phyloP scores from a whole-genome alignment of 1,140 invertebrate species.

The Eufriesea mexicana region DNA sequence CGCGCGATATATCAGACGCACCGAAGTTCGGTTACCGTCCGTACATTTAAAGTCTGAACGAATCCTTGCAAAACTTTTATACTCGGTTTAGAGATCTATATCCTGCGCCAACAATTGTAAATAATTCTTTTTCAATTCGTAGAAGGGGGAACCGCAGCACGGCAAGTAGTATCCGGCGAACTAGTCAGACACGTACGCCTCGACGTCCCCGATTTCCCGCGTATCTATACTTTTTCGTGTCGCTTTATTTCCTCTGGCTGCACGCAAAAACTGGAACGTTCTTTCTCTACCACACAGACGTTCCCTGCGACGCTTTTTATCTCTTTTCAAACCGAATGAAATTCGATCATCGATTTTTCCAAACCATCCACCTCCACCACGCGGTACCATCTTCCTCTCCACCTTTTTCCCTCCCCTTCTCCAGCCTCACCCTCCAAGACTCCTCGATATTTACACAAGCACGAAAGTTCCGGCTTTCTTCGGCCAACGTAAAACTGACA shows the following conservation, averaged over 20 bases:
- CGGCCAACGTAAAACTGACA: constrained; percentile 28
- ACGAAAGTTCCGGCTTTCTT: not conserved
- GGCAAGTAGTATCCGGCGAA: not conserved
- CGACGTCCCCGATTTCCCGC: not conserved
- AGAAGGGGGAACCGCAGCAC: not conserved
- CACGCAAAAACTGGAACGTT: not conserved
- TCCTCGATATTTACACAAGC: not conserved
- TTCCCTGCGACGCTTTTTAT: not conserved
- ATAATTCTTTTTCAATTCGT: not conserved
- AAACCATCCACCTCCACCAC: not conserved
- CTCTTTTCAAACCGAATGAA: not conserved
- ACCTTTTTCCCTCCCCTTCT: fast-evolving
- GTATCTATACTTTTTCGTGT: not conserved
- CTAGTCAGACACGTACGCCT: not conserved
- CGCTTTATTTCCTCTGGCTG: not conserved
- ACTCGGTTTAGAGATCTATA: not conserved
- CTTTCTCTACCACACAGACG: not conserved
- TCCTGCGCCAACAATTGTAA: not conserved
- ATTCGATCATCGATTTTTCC: constrained; percentile 18
- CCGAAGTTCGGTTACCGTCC: not conserved
- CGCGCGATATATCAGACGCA: not conserved
- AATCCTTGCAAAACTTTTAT: no score
- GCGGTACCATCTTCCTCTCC: no score
- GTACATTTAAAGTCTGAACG: not conserved
- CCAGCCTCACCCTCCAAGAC: no score